phyloP scores from a whole-genome alignment of 2,797 vertebrate species.

The Rhinogobio ventralis region DNA sequence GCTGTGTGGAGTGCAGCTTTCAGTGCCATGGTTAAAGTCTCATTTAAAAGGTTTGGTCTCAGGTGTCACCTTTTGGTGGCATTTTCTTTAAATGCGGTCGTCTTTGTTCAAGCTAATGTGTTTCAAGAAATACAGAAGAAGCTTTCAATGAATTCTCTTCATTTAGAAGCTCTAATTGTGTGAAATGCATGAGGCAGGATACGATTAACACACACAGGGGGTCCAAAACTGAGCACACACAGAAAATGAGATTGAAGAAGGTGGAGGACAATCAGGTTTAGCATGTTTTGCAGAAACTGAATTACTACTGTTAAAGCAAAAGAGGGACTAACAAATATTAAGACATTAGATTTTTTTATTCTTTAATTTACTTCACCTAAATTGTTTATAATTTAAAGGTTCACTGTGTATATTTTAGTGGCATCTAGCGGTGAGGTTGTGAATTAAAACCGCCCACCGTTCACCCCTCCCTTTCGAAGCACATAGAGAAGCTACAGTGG shows the following conservation, averaged over 20 bases:
- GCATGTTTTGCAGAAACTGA: background rate
- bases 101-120: slow-evolving; percentile 15
- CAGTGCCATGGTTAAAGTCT: slow-evolving; percentile 17
- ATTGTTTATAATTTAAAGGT: background rate
- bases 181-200: slow-evolving; percentile 7
- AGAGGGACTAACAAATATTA: background rate
- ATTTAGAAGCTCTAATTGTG: slow-evolving; percentile 4
- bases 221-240: slow-evolving; percentile 2
- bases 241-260: slow-evolving; percentile 8
- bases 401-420: too few species aligned
- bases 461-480: too few species aligned
- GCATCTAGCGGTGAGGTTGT: too few species aligned
- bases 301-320: background rate
- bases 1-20: background rate
- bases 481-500: too few species aligned
- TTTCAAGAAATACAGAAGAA: background rate
- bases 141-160: background rate
- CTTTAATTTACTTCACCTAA: background rate
- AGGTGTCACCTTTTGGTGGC: slow-evolving; percentile 30
- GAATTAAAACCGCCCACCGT: too few species aligned
- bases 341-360: background rate
- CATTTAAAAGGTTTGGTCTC: slow-evolving; percentile 29
- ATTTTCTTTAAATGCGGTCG: background rate
- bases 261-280: background rate
- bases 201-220: slow-evolving; percentile 11